Evolutionary conservation across 2,113 vertebrate genomes (phyloP), one percentile per base, ranked within the genome.

Genomic region (Apteryx mantelli): DNA sequence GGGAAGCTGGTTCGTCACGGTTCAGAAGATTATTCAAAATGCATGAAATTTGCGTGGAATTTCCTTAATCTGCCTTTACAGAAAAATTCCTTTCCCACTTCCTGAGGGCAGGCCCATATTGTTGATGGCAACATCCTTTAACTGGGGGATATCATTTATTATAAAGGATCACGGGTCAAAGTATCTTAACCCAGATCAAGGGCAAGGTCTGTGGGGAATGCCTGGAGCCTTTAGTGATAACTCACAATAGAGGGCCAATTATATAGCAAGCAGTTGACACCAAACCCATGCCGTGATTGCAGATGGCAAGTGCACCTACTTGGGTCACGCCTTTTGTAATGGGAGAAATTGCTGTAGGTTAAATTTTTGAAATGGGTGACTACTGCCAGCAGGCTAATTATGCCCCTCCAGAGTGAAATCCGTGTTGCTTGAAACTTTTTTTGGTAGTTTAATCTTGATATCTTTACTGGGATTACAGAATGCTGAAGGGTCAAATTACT

Each of bases 41-140:
- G 96, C 97, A 95, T 97, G 95, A 96, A 95, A 96, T 97, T 95
- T 96, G 86, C 86, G 85, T 97, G 94, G 96, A 96, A 97, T 97
- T 97, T 92, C 66, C 53, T 96, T 97, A 97, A 96, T 96, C 96
- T 97, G 89, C 90, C 91, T 97, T 92, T 96, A 92, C 87, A 97
- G 91, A 60, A 95, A 93, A 97, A 97, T 96, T 96, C 95, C 86
- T 96, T 94, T 88, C 79, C 86, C 73, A 61, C 91, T 97, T 97
- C 96, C 96, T 93, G 89, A 97, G 94, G 96, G 95, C 93, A 92
- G 88, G 92, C 94, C 77, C 69, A 36, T 95, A 91, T 96, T 96
- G 91, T 97, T 94, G 91, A 95, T 92, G 89, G 93, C 83, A 95
- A 86, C 96, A 95, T 97, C 97, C 92, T 97, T 97, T 73, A 95